Base-by-base conservation (phyloP, 2,888 invertebrate genomes). In the Metellina segmentata region DNA sequence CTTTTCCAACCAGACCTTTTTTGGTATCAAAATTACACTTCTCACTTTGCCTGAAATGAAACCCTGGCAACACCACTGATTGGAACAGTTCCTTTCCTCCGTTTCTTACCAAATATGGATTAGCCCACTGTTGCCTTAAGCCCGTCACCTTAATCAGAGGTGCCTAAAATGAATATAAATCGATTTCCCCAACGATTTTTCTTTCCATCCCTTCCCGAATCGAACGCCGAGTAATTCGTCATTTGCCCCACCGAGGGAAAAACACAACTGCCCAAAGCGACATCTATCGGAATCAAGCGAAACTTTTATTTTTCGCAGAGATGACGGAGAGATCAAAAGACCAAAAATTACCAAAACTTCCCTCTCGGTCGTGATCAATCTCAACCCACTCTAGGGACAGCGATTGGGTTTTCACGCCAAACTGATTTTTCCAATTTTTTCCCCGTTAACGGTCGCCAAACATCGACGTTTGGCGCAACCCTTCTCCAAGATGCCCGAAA, bases 201-300 rank as follows among this genome's bases (percentile, higher is more conserved):
- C 61, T 61, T 61, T 61, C 16, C 61, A 16, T 61, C 16, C 61
- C 16, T 61, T 61, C 16, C 61, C 61, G 61, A 61, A 61, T 61
- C 61, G 61, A 61, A 61, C 20, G 20, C 74, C 6, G 20, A n/a
- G 74, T 20, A 6, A 74, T 34, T 74, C 72, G 74, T 19, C 61
- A 61, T 61, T 61, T 11, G 61, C 34, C 61, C 61, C 61, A 16
- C 61, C 61, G 5, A 9, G 61, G 74, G 20, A 34, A 49, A 51
- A 77, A 19, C n/a, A 9, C n/a, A 34, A 71, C 19, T n/a, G 72
- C 71, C 82, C 71, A 19, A 48, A 70, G 82, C 70, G 82, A 82
- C 71, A n/a, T 82, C 82, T 71, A 82, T 82, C 48, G 82, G 70
- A 71, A 49, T 82, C 82, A 51, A 48, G 51, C n/a, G 51, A 13